Conservation (phyloP, 2,113 vertebrate genomes). For the Rhinoderma darwinii region DNA sequence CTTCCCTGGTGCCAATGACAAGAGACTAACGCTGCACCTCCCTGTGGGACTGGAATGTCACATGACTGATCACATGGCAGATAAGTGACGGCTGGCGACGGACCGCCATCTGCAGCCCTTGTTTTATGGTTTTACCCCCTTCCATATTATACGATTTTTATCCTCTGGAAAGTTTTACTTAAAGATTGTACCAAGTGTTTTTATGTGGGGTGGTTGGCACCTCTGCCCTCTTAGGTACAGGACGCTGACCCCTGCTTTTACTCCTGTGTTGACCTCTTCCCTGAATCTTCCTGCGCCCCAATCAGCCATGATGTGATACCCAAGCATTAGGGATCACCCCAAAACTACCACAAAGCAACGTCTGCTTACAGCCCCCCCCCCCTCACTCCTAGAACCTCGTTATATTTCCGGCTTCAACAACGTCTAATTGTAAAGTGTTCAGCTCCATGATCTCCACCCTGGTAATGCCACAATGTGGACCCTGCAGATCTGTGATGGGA, state of each 20-base stretch:
- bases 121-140: background rate
- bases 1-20: constrained; percentile 12
- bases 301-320: background rate
- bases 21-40: constrained; percentile 23
- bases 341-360: background rate
- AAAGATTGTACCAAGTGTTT: background rate
- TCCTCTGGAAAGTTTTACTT: constrained; percentile 28
- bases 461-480: background rate
- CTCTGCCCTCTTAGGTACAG: background rate
- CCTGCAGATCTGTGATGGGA: background rate
- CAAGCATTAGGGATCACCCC: background rate
- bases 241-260: background rate
- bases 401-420: background rate
- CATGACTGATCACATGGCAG: background rate
- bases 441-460: background rate
- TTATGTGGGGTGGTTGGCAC: background rate
- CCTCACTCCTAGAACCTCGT: background rate
- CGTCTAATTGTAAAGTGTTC: background rate
- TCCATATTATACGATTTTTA: background rate
- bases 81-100: background rate
- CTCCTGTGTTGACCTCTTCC: background rate
- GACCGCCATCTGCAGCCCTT: background rate
- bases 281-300: background rate
- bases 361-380: background rate
- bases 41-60: constrained; percentile 18